Evolutionary conservation across 2,888 invertebrate genomes (phyloP), one percentile per base, ranked within the genome.

Genomic region (Papilio elwesi): DNA sequence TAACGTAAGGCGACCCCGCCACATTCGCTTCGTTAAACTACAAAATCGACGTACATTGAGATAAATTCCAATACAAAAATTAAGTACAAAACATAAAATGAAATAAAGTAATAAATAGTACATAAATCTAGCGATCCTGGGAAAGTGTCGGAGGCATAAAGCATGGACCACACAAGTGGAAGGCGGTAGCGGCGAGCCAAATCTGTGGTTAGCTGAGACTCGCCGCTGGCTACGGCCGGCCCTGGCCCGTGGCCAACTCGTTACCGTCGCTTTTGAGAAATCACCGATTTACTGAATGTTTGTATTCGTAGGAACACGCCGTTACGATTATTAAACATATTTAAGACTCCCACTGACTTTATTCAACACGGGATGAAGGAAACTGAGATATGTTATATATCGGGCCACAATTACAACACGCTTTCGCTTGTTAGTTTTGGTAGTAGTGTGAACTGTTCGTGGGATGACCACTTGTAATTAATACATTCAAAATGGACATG

Each of bases 91-190:
- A 36, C 59, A 26, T 36, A 59, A 59, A 7, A 43, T 43, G 13
- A 5, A 13, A 59, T 59, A 59, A 38, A 48, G 2, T 16, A 43
- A 43, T 43, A 43, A 43, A 9, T 43, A 43, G 2, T 6, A 47
- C 7, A 68, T 26, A 49, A 63, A 68, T 62, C 68, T 52, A 53
- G 38, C 36, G 36, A 36, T 55, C 36, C 13, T 36, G 51, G 38
- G 16, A 65, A 66, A 67, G 43, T 15, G 51, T 47, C 38, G 10
- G 26, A 26, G 26, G 15, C 36, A 68, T 70, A 74, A 70, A 76
- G 74, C 74, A 69, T 51, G 78, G 89, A 87, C 89, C 89, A 87
- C 89, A 89, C 89, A 88, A 76, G 84, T 78, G 81, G 87, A 80
- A 83, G 86, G 85, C 85, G 85, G 88, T 87, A 85, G 85, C 49